Conservation (phyloP, 1,140 invertebrate species). For the Achatina immaculata region DNA sequence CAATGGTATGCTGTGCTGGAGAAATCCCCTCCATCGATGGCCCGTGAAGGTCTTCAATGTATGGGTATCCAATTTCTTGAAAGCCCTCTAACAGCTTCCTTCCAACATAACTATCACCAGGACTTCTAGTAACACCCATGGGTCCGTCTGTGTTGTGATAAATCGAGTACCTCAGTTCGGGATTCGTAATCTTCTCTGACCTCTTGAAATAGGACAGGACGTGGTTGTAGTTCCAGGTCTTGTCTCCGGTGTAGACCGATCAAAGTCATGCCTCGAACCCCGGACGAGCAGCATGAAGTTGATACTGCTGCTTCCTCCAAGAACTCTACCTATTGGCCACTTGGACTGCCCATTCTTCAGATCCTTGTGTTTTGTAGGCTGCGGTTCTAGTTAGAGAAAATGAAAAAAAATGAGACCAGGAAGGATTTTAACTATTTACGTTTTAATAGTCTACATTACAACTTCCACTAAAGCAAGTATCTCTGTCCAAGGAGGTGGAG, state of each 20-base stretch:
- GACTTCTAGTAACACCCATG: neutral
- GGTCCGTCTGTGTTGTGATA: neutral
- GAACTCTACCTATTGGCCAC: conserved; percentile 36
- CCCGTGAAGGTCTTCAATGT: conserved; percentile 11
- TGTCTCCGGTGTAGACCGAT: conserved; percentile 84
- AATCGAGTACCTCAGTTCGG: neutral
- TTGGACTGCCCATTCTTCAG: neutral
- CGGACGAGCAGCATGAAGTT: conserved; percentile 68
- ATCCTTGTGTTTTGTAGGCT: neutral
- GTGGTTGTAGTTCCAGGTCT: conserved; percentile 89
- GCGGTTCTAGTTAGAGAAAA: neutral
- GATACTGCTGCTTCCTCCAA: conserved; percentile 37
- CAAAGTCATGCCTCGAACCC: conserved; percentile 93
- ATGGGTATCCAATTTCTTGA: conserved; percentile 8
- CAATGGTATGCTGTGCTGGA: conserved; percentile 93
- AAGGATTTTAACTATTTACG: too few species aligned
- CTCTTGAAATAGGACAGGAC: conserved; percentile 92
- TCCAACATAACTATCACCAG: neutral
- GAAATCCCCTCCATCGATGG: conserved; percentile 66
- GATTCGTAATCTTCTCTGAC: conserved; percentile 77
- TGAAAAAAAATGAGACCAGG: too few species aligned
- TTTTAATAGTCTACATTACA: too few species aligned
- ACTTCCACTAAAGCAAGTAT: too few species aligned
- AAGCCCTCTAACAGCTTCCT: neutral
- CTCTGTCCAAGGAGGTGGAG: too few species aligned